Base-by-base conservation (phyloP, 2,888 invertebrate species). In the Cheilosia vulpina region DNA sequence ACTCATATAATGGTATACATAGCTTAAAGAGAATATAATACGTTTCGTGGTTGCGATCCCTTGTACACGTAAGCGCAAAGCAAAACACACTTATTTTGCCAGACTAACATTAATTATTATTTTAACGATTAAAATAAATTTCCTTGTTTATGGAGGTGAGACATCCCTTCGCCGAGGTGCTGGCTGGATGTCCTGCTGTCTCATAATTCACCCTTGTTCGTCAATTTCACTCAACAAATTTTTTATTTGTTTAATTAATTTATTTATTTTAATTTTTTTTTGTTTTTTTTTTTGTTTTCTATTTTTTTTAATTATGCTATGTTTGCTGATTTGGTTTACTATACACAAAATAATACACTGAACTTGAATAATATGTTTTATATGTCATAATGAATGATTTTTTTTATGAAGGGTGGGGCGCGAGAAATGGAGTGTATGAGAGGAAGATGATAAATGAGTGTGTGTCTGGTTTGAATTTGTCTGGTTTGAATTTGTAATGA, bases 31-130 rank as follows among this genome's bases (percentile, higher is more conserved):
- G 75, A 84, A 76, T 80, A 84, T 90, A 90, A 90, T 90, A 90
- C 90, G 89, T 90, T 90, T 90, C 90, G 89, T 89, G 90, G 90
- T 90, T 89, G 89, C 88, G 89, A 90, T 90, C 90, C 90, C 90
- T 90, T 90, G 90, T 90, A 90, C 89, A 89, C 87, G 88, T 87
- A 73, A 73, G 57, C 84, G 79, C 69, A 71, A 45, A 45, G 68
- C 83, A 83, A 83, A 78, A 73, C 47, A 72, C 21, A 53, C 13
- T 38, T 0, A 53, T 83, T 83, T 73, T 73, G 68, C 69, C 50
- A 65, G 27, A 60, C 47, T 80, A 53, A 75, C 75, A 79, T 79
- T 65, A 75, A 79, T 73, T 58, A 17, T 47, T 47, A 19, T 7
- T 52, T 79, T 77, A 79, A 78, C 73, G 73, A 57, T 57, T 79